These are phyloP conservation scores for Ibidorhyncha struthersii DNA, from an alignment of 2,113 vertebrate species.

Conservation along the genomic window DNA sequence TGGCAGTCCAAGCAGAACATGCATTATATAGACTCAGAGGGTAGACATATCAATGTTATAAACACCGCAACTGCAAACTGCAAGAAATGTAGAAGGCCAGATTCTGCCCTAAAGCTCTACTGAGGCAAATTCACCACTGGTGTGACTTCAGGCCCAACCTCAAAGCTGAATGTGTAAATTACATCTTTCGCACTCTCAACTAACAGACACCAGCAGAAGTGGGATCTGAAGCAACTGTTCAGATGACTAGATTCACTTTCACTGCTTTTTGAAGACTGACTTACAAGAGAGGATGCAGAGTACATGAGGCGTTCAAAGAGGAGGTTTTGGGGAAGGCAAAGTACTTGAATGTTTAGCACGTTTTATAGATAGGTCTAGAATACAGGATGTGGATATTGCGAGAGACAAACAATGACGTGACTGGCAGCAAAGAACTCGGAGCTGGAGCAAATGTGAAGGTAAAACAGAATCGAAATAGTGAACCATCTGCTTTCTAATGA, in stretches of 20 bases:
- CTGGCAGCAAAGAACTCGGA: constrained; percentile 4
- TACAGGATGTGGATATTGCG: neutral
- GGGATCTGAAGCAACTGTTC: neutral
- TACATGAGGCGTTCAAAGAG: neutral
- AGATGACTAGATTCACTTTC: neutral
- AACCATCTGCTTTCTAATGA: constrained; percentile 77
- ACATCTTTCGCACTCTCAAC: neutral
- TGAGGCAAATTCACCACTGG: neutral
- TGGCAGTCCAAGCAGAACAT: neutral
- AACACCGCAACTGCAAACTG: neutral
- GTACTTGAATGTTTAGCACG: neutral
- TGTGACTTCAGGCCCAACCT: neutral
- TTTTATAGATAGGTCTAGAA: neutral
- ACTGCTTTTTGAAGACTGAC: neutral
- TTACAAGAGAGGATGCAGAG: neutral
- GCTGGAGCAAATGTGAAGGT: constrained; percentile 53
- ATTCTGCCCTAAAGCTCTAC: neutral
- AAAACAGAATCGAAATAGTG: constrained; percentile 25
- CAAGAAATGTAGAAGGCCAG: neutral
- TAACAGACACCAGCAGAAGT: neutral
- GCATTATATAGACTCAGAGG: neutral
- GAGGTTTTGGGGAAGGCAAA: neutral
- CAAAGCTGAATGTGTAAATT: neutral
- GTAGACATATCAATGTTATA: neutral
- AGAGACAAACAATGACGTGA: neutral